These are phyloP conservation scores for Rhinolophus sinicus DNA, from an alignment of 2,113 vertebrate genomes.

Conservation along the genomic window DNA sequence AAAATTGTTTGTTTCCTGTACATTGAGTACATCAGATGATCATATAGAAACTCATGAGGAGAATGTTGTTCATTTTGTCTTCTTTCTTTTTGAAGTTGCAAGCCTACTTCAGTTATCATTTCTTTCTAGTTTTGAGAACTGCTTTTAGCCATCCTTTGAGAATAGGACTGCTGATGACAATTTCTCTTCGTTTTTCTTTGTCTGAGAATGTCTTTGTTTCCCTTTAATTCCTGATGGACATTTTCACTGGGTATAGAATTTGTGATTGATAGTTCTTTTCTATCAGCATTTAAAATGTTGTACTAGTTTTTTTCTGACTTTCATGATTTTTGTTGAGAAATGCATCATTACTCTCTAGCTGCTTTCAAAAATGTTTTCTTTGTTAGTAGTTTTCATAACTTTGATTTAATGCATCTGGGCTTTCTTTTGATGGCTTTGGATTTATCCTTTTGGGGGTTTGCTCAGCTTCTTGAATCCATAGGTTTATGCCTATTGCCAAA, in stretches of 20 bases:
- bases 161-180: not conserved
- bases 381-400: not conserved
- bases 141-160: slow-evolving; percentile 1
- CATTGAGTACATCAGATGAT: not conserved
- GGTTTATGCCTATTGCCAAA: not conserved
- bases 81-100: not conserved
- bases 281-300: not conserved
- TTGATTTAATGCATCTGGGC: not conserved
- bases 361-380: not conserved
- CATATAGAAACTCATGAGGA: not conserved
- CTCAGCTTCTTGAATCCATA: not conserved
- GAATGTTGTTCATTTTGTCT: not conserved
- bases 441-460: not conserved
- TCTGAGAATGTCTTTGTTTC: not conserved
- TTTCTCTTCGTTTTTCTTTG: not conserved
- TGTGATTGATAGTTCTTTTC: not conserved
- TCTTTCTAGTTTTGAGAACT: not conserved
- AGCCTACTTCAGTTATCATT: not conserved
- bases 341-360: not conserved
- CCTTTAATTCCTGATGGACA: not conserved
- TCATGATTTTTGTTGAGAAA: not conserved
- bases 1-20: not conserved
- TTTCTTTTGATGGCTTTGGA: not conserved
- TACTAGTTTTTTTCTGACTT: not conserved
- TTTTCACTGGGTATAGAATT: not conserved